Conservation (phyloP, 2,888 invertebrate species). For the Caenorhabditis plicata region DNA sequence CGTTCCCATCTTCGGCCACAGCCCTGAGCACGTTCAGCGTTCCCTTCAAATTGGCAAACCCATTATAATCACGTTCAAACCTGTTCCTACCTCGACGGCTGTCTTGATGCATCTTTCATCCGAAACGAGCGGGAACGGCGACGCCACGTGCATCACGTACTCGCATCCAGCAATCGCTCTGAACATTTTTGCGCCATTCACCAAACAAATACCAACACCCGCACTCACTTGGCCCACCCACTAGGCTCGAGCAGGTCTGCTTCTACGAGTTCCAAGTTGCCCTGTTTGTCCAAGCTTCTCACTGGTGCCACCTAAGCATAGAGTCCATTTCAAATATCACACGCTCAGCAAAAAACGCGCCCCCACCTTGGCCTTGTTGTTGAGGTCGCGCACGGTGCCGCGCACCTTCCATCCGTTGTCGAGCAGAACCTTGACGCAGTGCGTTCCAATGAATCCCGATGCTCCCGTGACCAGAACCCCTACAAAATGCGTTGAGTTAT, state of each 20-base stretch:
- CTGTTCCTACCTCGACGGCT: constrained; percentile 31
- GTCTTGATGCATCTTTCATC: constrained; percentile 51
- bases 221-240: constrained; percentile 45
- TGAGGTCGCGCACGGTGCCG: constrained; percentile 66
- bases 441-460: constrained; percentile 69
- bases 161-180: constrained; percentile 56
- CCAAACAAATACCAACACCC: not conserved
- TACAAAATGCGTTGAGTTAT: constrained; percentile 16
- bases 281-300: constrained; percentile 28
- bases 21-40: constrained; percentile 51
- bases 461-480: constrained; percentile 70
- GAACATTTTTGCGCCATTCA: constrained; percentile 3
- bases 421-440: constrained; percentile 69
- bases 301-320: constrained; percentile 42
- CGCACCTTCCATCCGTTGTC: constrained; percentile 69
- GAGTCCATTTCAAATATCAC: constrained; percentile 6
- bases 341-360: not conserved
- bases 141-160: constrained; percentile 63
- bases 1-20: constrained; percentile 65
- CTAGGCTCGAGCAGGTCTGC: constrained; percentile 53
- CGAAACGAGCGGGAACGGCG: constrained; percentile 61
- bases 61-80: not conserved
- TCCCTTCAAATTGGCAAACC: constrained; percentile 17
- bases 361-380: constrained; percentile 51
- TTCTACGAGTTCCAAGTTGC: constrained; percentile 57